Base-by-base conservation (phyloP, 2,888 invertebrate genomes). In the Eupithecia dodoneata region DNA sequence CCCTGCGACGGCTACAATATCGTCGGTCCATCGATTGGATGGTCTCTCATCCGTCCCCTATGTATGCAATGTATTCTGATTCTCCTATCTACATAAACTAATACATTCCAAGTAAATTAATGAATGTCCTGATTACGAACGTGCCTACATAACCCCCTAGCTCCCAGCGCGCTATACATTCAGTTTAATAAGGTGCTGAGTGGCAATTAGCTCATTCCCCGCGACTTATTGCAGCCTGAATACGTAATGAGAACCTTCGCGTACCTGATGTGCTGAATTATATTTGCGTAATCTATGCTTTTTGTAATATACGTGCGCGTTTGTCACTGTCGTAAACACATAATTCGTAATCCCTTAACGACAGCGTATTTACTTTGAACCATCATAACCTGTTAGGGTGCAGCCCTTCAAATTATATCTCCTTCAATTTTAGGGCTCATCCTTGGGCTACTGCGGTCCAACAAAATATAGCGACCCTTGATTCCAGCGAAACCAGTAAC, bases 121-220 rank as follows among this genome's bases (percentile, higher is more conserved):
- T 44, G n/a, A 4, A 45, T 15, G 15, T n/a, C 18, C 69, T 69
- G 18, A 69, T 45, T 45, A 44, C 10, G 42, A 45, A 69, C 69
- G 69, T 45, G 45, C 66, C 42, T 45, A 66, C 69, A 69, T 69
- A 5, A 69, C n/a, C 69, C 6, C 44, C n/a, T 3, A 2, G 30
- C 30, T 12, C 63, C 63, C 63, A 30, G 12, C 30, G 18, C 63
- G 45, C n/a, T 69, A 10, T 71, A 13, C 42, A 49, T 69, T 49
- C 59, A 75, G 55, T 72, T 69, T 73, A 78, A 72, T 76, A 74
- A 76, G 73, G 71, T 75, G 65, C 72, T 71, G 76, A 81, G 76
- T 78, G 75, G 59, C 78, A 76, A 78, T 79, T 79, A 76, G 72
- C 66, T 67, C 12, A 12, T 66, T 71, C 71, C 10, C 74, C 75